Percentiles rank a stretch among this genome's conserved stretches.
These are phyloP conservation scores for Scotopteryx bipunctaria DNA, from an alignment of 2,888 invertebrate species.

Conservation along the genomic window DNA sequence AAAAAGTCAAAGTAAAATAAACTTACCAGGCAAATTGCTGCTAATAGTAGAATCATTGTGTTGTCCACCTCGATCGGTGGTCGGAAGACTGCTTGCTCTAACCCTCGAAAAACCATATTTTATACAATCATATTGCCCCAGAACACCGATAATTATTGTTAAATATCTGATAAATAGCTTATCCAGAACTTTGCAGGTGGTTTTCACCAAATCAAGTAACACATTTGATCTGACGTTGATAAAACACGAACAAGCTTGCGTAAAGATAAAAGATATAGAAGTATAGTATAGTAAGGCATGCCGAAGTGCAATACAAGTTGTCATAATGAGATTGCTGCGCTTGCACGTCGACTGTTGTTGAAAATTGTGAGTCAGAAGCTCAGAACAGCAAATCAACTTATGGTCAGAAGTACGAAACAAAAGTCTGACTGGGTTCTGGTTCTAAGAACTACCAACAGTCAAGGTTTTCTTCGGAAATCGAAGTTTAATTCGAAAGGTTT, in stretches of 20 bases:
- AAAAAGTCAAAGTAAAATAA: constrained; percentile 7
- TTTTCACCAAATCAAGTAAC: constrained; percentile 29
- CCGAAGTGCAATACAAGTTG: constrained; percentile 10
- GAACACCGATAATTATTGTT: constrained; percentile 41
- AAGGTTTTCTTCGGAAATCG: too few species aligned
- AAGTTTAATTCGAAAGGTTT: too few species aligned
- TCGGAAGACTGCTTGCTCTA: constrained; percentile 45
- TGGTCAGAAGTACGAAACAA: too few species aligned
- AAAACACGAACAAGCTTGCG: constrained; percentile 33
- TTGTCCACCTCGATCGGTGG: constrained; percentile 56
- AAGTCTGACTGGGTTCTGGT: too few species aligned
- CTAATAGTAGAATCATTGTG: constrained; percentile 50
- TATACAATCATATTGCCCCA: constrained; percentile 67
- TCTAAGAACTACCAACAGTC: too few species aligned
- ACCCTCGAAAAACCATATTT: constrained; percentile 41
- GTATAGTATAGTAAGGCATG: constrained; percentile 2
- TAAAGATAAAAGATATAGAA: constrained; percentile 27
- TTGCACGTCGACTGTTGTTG: constrained; percentile 12
- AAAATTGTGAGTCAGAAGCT: constrained; percentile 14
- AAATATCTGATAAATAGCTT: constrained; percentile 33
- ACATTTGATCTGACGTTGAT: constrained; percentile 30
- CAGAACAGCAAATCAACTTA: neutral
- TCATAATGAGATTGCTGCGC: constrained; percentile 20
- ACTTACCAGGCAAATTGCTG: constrained; percentile 61
- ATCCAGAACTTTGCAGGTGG: constrained; percentile 17